Base-by-base conservation (phyloP, 2,797 vertebrate genomes). In the Phalanger gymnotis region DNA sequence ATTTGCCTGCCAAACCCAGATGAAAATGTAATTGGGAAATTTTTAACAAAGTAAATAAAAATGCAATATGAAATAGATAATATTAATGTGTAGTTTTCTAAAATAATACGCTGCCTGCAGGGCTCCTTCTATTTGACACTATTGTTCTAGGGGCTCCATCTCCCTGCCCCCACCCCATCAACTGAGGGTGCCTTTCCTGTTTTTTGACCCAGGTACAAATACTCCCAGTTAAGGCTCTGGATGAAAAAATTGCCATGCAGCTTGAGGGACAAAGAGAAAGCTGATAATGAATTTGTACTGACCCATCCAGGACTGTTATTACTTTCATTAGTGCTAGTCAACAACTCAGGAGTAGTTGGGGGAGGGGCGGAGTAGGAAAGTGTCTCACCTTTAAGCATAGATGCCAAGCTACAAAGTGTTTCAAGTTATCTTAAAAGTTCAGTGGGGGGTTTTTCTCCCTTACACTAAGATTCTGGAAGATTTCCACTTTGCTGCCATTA, bases 391-490 rank as follows among this genome's bases (percentile, higher is more conserved):
- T 73, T 73, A 73, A 73, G 66, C 31, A 73, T 66, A 16, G 66
- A 73, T 40, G 25, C n/a, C 9, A 25, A 27, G 0, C 40, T 81
- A 47, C 30, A 47, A 81, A 47, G 73, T 47, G 40, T 81, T 47
- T 81, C 73, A 27, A 47, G 5, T 91, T 95, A 91, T 91, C 94
- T 73, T 90, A 92, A 92, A 91, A 93, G 25, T 13, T 54, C 40
- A 14, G n/a, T 54, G 55, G 0, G 3, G 54, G 19, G 93, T 81
- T 19, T 94, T 81, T 58, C 13, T 1, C 90, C 93, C 93, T 96
- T 91, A 54, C 89, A 30, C 56, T 27, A 51, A 95, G 27, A 87
- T 53, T 90, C 40, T 53, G 90, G 58, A 0, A n/a, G 40, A n/a
- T 94, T 93, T 66, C 30, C 94, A 66, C 40, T 91, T 56, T 22